Base-by-base conservation (phyloP, 2,797 vertebrate species). In the Falco concolor region DNA sequence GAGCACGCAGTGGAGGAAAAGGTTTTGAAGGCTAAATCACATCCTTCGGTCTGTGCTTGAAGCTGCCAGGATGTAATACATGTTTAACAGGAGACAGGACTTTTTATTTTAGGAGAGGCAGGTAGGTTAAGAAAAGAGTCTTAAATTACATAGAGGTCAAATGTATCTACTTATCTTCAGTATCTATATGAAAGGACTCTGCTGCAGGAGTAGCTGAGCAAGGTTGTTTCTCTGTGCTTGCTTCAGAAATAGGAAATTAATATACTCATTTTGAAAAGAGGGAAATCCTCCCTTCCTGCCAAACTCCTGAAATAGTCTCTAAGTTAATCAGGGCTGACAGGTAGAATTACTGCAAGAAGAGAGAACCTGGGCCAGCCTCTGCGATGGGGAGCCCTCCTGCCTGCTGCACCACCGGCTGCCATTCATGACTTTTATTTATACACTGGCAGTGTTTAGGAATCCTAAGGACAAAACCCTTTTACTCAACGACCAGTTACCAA, bases 271-370 rank as follows among this genome's bases (percentile, higher is more conserved):
- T 87, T n/a, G 53, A 91, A 68, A 95, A 82, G 69, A 65, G n/a
- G 83, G 77, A 96, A 93, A 86, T 84, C 90, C 56, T 94, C 42
- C 30, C 63, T 89, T 91, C 87, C 77, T 94, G 77, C 60, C 88
- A 95, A 91, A 69, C 16, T 68, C 93, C 53, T 90, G 80, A 87
- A 96, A 95, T 5, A 21, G 45, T 16, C 49, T 56, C 52, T 1
- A 22, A 92, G 89, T 56, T 94, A 95, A 95, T 82, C 2, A 0
- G 24, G 22, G 74, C 87, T 93, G 93, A 91, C 90, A 95, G 84
- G 60, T 42, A 90, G 77, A 94, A 87, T 88, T 84, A 90, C 44
- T 79, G 47, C 70, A 57, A 89, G 64, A 19, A 84, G 69, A 81
- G 63, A 79, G 60, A 74, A 68, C 56, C 7, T 3, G 10, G 36